Percentiles rank a stretch among this genome's conserved stretches.
Conservation (phyloP, 2,888 invertebrate genomes). For the Eilema sororculum region DNA sequence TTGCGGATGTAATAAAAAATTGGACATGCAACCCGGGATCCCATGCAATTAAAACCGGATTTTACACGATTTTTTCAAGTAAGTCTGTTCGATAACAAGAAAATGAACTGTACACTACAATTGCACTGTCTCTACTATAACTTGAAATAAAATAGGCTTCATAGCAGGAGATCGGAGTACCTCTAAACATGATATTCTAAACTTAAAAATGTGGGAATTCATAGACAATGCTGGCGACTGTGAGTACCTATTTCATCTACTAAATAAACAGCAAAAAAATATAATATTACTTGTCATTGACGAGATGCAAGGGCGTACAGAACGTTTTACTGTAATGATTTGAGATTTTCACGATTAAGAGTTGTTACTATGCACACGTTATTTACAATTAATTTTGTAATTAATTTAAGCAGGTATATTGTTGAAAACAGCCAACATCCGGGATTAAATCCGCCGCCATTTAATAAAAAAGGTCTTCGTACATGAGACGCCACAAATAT, state of each 20-base stretch:
- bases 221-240: not conserved
- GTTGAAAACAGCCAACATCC: not conserved
- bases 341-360: not conserved
- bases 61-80: too few relatives aligned
- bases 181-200: not conserved
- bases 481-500: too few relatives aligned
- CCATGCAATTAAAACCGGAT: too few relatives aligned
- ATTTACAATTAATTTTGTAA: not conserved
- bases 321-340: not conserved
- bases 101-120: too few relatives aligned
- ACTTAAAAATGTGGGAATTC: not conserved
- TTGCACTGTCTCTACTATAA: too few relatives aligned
- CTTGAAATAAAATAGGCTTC: not conserved
- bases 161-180: not conserved
- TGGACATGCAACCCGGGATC: too few relatives aligned
- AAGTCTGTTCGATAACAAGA: too few relatives aligned
- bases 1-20: too few relatives aligned
- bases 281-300: not conserved
- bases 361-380: not conserved
- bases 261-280: not conserved
- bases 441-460: too few relatives aligned
- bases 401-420: not conserved
- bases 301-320: not conserved
- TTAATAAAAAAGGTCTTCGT: too few relatives aligned
- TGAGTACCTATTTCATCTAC: not conserved